phyloP scores from a whole-genome alignment of 2,888 invertebrate species.

The Hydrotaea cyrtoneurina region DNA sequence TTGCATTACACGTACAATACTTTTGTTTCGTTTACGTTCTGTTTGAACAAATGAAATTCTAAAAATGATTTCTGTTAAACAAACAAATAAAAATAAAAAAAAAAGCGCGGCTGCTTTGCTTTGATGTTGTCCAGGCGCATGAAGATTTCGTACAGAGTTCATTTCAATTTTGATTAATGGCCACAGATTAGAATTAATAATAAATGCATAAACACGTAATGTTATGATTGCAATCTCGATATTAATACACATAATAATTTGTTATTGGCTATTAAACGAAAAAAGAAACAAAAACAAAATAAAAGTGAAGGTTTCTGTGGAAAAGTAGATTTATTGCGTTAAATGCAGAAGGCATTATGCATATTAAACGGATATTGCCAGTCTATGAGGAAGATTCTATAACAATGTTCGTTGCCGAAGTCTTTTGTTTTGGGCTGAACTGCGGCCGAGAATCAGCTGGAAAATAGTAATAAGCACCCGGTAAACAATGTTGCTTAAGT shows the following conservation, averaged over 20 bases:
- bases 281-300: not conserved
- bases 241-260: not conserved
- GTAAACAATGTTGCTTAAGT: not conserved
- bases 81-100: too few species aligned
- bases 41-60: not conserved
- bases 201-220: conserved; percentile 7
- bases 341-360: not conserved
- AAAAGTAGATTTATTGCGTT: conserved; percentile 7
- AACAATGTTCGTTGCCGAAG: not conserved
- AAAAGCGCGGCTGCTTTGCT: not conserved
- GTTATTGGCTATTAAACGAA: not conserved
- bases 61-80: not conserved
- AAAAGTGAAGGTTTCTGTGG: not conserved
- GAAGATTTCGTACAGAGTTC: not conserved
- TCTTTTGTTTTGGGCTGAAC: not conserved
- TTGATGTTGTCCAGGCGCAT: not conserved
- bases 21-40: too few species aligned
- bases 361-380: not conserved
- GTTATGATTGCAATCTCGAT: not conserved
- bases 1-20: not conserved
- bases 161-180: not conserved
- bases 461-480: not conserved
- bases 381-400: not conserved
- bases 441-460: too few species aligned
- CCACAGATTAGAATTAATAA: not conserved